Evolutionary conservation across 2,888 invertebrate genomes (phyloP), one percentile per base, ranked within the genome.

Genomic region (Zelleria hepariella): DNA sequence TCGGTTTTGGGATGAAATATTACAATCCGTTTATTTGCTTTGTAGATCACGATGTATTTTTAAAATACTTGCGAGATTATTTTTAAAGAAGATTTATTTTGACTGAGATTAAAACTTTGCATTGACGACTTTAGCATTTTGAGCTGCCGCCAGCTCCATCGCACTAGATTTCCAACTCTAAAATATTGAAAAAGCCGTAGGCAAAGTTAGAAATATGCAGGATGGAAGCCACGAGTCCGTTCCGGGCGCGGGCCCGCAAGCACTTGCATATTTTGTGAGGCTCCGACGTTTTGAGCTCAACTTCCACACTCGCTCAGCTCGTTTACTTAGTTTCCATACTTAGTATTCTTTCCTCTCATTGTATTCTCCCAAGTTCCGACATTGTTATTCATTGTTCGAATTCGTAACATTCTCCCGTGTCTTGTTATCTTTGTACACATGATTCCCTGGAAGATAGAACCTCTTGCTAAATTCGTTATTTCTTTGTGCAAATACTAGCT

Each of bases 171-270:
- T 82, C 73, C 73, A 74, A 74, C 71, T 73, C 69, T 78, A 71
- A 81, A 83, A 82, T 85, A 82, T 84, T 80, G 78, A 83, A 79
- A 79, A 78, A 80, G 82, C 81, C 75, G 78, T 76, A 42, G 32
- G 32, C 71, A 75, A 81, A 83, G 74, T 84, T 83, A 74, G 70
- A 80, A 83, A 84, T 82, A 86, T 86, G 82, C 85, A 86, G 70
- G 68, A 67, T 63, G 68, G 67, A 65, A 62, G 60, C 72, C 67
- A 69, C 65, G 68, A 54, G 68, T 68, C 71, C 70, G 72, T 69
- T 70, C 69, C 66, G 68, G 66, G 66, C 68, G 69, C 68, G 68
- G 73, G 70, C 71, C 69, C 72, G 69, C 72, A 66, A 67, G 68
- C 69, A 73, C 75, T 74, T 75, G 83, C 80, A 84, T 81, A 82